Evolutionary conservation across 1,140 invertebrate species (phyloP).

Genomic region (Hylaeus anthracinus): DNA sequence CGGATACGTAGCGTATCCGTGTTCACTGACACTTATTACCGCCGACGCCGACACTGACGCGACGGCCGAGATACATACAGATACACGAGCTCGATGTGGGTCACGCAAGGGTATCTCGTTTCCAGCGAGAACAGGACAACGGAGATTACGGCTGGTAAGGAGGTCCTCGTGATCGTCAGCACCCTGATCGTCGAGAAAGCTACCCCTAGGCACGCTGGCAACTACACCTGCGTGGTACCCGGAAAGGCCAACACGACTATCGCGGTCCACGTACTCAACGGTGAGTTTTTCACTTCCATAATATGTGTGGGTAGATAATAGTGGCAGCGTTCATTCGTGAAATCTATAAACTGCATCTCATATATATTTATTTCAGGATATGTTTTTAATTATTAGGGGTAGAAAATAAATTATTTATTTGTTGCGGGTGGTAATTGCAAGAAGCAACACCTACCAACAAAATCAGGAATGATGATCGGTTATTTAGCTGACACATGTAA

Average conservation of each 20-base stretch:
- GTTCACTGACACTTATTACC: background rate
- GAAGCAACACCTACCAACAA: too few species aligned
- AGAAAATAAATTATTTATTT: too few species aligned
- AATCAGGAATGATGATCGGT: too few species aligned
- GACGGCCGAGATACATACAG: too few species aligned
- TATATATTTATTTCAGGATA: too few species aligned
- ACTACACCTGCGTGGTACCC: slow-evolving; percentile 83
- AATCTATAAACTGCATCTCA: too few species aligned
- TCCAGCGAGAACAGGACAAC: slow-evolving; percentile 81
- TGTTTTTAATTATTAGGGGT: too few species aligned
- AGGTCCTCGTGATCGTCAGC: slow-evolving; percentile 81
- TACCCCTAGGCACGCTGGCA: slow-evolving; percentile 82
- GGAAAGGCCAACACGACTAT: slow-evolving; percentile 78
- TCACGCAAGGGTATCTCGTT: slow-evolving; percentile 26
- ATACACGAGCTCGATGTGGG: slow-evolving; percentile 6
- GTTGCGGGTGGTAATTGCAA: too few species aligned
- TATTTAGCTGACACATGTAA: too few species aligned
- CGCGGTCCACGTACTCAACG: slow-evolving; percentile 81
- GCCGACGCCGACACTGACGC: too few species aligned
- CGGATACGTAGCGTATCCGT: background rate
- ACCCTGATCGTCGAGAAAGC: slow-evolving; percentile 82
- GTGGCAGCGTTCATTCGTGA: too few species aligned
- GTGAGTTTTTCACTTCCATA: slow-evolving; percentile 66
- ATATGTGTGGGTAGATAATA: too few species aligned
- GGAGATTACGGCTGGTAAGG: slow-evolving; percentile 77